phyloP scores from a whole-genome alignment of 2,888 invertebrate genomes.

The Crocallis elinguaria region DNA sequence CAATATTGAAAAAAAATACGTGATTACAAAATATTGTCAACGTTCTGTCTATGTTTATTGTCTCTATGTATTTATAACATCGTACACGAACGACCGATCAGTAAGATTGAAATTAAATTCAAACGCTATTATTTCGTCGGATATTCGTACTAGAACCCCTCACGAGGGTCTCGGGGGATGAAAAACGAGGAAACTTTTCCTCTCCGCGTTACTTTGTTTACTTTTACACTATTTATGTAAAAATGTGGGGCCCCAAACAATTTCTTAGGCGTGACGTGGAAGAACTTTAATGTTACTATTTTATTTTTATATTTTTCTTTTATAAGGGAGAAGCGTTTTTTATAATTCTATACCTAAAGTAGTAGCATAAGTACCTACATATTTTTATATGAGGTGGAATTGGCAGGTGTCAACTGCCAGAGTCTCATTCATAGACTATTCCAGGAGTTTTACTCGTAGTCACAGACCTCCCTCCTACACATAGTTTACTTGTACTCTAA shows the following conservation, averaged over 20 bases:
- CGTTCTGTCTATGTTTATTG: too few relatives aligned
- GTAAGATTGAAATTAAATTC: slow-evolving; percentile 66
- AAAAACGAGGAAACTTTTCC: slow-evolving; percentile 80
- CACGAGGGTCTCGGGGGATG: slow-evolving; percentile 63
- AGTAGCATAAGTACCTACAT: too few relatives aligned
- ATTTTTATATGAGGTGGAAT: too few relatives aligned
- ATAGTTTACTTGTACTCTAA: too few relatives aligned
- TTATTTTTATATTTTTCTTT: background rate
- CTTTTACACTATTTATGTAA: slow-evolving; percentile 76
- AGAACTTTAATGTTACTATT: slow-evolving; percentile 42
- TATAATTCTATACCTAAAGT: too few relatives aligned
- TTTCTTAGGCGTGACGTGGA: slow-evolving; percentile 54
- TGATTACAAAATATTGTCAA: too few relatives aligned
- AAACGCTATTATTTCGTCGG: slow-evolving; percentile 68
- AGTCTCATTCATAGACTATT: too few relatives aligned
- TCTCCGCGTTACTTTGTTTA: slow-evolving; percentile 69
- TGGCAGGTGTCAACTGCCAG: too few relatives aligned
- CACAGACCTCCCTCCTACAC: too few relatives aligned
- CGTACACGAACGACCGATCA: slow-evolving; percentile 19
- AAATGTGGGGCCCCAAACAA: slow-evolving; percentile 58
- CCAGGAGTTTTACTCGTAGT: too few relatives aligned
- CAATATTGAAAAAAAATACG: too few relatives aligned
- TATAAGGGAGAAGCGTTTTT: background rate
- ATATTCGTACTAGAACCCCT: slow-evolving; percentile 69
- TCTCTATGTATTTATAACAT: background rate